A percentile compares a stretch with the other conserved stretches of the same genome.
phyloP scores from a whole-genome alignment of 2,888 invertebrate genomes.

The Tenthredo livida region DNA sequence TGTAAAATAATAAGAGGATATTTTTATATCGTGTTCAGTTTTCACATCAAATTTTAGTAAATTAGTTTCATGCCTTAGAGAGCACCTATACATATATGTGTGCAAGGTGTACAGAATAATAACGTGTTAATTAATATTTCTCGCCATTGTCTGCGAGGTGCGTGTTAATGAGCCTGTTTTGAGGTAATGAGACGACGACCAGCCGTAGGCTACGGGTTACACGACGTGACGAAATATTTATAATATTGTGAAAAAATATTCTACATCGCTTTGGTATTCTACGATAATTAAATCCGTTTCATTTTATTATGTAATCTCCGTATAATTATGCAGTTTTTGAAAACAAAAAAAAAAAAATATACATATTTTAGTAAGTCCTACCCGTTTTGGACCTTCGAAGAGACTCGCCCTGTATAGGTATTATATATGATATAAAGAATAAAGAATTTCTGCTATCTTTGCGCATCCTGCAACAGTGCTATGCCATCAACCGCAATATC shows the following conservation, averaged over 20 bases:
- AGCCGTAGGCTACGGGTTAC: background rate
- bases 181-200: background rate
- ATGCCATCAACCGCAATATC: background rate
- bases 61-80: background rate
- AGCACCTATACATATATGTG: no score
- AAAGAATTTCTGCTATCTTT: background rate
- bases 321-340: background rate
- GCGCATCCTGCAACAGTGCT: background rate
- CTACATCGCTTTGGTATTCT: background rate
- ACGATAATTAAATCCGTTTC: conserved; percentile 13
- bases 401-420: no score
- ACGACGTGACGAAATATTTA: background rate
- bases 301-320: background rate
- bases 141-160: background rate
- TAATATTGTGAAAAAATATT: background rate
- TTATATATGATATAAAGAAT: no score
- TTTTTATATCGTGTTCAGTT: background rate
- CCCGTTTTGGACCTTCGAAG: no score
- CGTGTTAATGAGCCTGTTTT: background rate
- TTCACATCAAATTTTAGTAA: background rate
- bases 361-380: no score
- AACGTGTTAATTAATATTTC: background rate
- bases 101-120: background rate
- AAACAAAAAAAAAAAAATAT: no score
- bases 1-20: background rate